These are phyloP conservation scores for Sylvicola cinctus DNA, from an alignment of 2,888 invertebrate genomes.

Conservation along the genomic window DNA sequence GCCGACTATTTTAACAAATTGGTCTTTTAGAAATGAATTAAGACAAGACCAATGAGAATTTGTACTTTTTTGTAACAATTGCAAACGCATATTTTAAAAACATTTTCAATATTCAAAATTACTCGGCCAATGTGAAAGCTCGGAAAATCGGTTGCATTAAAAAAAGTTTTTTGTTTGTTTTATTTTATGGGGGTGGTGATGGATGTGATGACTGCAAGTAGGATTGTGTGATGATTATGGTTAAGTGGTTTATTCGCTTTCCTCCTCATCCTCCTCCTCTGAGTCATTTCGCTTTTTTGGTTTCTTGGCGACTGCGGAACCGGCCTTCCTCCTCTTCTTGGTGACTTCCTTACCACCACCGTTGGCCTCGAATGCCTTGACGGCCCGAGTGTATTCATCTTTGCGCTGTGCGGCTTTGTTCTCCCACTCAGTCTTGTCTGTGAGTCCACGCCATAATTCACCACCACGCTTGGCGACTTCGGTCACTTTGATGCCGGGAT, in stretches of 20 bases:
- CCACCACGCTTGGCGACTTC: constrained; percentile 91
- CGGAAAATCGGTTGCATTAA: too few species aligned
- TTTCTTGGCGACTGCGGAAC: constrained; percentile 21
- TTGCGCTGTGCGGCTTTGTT: constrained; percentile 72
- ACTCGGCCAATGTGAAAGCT: too few species aligned
- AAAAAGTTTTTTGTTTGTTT: too few species aligned
- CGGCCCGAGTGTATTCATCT: constrained; percentile 69
- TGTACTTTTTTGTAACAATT: too few species aligned
- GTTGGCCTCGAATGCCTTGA: constrained; percentile 74
- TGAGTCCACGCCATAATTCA: constrained; percentile 82
- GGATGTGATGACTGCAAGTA: too few species aligned
- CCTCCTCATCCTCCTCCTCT: constrained; percentile 41
- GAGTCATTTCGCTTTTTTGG: constrained; percentile 40
- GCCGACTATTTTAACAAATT: too few species aligned
- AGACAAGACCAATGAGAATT: too few species aligned
- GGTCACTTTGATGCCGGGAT: constrained; percentile 78
- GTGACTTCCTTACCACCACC: constrained; percentile 41
- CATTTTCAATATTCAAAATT: too few species aligned
- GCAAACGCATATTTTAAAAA: too few species aligned
- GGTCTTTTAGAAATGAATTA: too few species aligned
- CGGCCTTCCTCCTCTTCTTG: constrained; percentile 26
- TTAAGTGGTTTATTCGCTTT: constrained; percentile 48
- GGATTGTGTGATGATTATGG: too few species aligned
- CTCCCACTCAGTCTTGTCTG: constrained; percentile 84
- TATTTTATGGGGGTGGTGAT: too few species aligned